phyloP scores from a whole-genome alignment of 2,113 vertebrate genomes.

The Pollachius pollachius region DNA sequence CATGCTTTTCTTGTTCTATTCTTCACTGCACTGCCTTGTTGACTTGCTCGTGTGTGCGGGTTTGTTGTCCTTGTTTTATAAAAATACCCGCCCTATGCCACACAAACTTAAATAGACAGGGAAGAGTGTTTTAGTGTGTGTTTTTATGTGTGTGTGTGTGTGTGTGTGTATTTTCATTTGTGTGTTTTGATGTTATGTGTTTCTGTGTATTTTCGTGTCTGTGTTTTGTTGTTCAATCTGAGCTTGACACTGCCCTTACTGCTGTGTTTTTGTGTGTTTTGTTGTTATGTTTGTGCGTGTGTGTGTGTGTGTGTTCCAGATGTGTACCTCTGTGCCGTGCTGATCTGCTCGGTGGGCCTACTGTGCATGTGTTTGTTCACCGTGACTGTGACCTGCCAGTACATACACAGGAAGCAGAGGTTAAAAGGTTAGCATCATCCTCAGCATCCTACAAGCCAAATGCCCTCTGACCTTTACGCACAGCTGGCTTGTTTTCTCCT shows the following conservation, averaged over 20 bases:
- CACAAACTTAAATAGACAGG: conserved; percentile 33
- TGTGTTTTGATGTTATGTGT: conserved; percentile 2
- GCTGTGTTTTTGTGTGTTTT: not conserved
- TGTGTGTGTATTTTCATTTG: conserved; percentile 4
- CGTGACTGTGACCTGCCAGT: conserved; percentile 85
- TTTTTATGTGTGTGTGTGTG: not conserved
- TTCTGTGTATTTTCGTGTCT: conserved; percentile 8
- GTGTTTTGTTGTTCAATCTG: not conserved
- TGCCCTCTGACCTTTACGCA: not conserved
- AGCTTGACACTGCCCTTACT: not conserved
- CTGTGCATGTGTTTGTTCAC: conserved; percentile 90
- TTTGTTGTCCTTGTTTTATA: conserved; percentile 19
- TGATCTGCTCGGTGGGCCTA: conserved; percentile 90
- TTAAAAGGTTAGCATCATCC: conserved; percentile 78
- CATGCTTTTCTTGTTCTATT: conserved; percentile 31
- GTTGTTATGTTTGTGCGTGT: conserved; percentile 11
- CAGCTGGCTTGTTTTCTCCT: not conserved
- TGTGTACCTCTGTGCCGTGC: conserved; percentile 85
- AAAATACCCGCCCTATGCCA: conserved; percentile 43
- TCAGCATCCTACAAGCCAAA: no score
- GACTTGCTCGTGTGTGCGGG: not conserved
- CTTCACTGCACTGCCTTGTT: not conserved
- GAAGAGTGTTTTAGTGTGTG: conserved; percentile 9
- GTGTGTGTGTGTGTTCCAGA: conserved; percentile 75
- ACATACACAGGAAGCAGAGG: conserved; percentile 82